Base-by-base conservation (phyloP, 1,140 invertebrate genomes). In the Pogonognathellus flavescens region DNA sequence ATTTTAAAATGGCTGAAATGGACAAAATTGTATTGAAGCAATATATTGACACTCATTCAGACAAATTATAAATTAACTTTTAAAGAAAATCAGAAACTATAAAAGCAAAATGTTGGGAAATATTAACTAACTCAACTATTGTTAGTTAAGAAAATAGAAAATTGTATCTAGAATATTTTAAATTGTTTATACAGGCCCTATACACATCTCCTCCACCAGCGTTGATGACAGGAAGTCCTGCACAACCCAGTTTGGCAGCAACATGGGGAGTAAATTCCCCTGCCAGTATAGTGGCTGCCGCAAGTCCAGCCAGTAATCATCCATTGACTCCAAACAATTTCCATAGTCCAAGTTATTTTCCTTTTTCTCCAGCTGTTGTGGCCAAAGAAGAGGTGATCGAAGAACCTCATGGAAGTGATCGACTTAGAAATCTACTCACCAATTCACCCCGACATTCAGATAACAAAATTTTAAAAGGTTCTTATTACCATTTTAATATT, bases 391-490 rank as follows among this genome's bases (percentile, higher is more conserved):
- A 80, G n/a, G 81, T 72, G 18, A 20, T 25, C 20, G 52, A 84
- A 22, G 83, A 84, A 18, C 49, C 50, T 14, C 82, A 59, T 41
- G 41, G 57, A n/a, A 55, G 50, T 41, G 94, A 93, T 80, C 91
- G 94, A 80, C 90, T 95, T 60, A 92, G 94, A 76, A 93, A 93
- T 88, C 91, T 95, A 82, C 91, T 94, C 72, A 95, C 93, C 88
- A 93, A 93, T 76, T 22, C 25, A 72, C 22, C 52, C 20, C 57
- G 72, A 76, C 76, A 85, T 18, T 84, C 82, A 31, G 86, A 87
- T 18, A 88, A 88, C 83, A 84, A 80, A 84, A 88, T 88, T 11
- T 85, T 88, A 14, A 88, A 88, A 84, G 84, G 83, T 84, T 52
- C n/a, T n/a, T n/a, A n/a, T n/a, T n/a, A n/a, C n/a, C n/a, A 92